A percentile compares a stretch with the other conserved stretches of the same genome.
Conservation (phyloP, 2,113 vertebrate genomes). For the Eulacestoma nigropectus region DNA sequence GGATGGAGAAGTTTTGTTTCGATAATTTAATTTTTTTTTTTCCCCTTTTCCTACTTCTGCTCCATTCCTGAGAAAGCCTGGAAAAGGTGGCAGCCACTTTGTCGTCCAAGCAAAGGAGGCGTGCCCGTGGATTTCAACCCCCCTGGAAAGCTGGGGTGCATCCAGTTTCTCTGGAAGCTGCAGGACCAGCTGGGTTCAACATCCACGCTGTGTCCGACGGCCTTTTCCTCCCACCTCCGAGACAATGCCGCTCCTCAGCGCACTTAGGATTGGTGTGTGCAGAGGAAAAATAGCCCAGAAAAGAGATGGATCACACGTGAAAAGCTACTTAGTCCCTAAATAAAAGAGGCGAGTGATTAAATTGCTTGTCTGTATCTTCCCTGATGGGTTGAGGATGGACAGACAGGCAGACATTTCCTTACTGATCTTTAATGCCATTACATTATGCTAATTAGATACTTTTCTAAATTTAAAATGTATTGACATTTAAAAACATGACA, state of each 20-base stretch:
- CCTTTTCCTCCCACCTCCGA: not conserved
- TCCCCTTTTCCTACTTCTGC: not conserved
- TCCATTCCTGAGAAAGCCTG: not conserved
- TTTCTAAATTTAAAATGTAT: not conserved
- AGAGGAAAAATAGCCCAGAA: not conserved
- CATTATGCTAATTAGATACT: not conserved
- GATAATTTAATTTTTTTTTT: not conserved
- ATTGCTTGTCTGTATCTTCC: not conserved
- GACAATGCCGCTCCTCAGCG: not conserved
- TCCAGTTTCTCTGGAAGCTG: not conserved
- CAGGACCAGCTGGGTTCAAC: not conserved
- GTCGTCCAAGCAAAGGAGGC: not conserved
- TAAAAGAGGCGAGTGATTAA: not conserved
- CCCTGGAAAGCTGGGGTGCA: not conserved
- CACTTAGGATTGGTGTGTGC: accelerated
- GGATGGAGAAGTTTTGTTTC: not conserved
- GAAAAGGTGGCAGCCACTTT: not conserved
- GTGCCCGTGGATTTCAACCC: accelerated
- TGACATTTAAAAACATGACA: not conserved
- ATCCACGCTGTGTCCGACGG: accelerated
- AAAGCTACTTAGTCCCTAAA: not conserved
- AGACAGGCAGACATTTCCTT: not conserved
- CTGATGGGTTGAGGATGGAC: not conserved
- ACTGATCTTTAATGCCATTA: not conserved
- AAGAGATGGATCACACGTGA: not conserved